Percentiles rank a stretch among this genome's conserved stretches.
Evolutionary conservation across 1,140 invertebrate species (phyloP).

Genomic region (Procambarus virginalis): DNA sequence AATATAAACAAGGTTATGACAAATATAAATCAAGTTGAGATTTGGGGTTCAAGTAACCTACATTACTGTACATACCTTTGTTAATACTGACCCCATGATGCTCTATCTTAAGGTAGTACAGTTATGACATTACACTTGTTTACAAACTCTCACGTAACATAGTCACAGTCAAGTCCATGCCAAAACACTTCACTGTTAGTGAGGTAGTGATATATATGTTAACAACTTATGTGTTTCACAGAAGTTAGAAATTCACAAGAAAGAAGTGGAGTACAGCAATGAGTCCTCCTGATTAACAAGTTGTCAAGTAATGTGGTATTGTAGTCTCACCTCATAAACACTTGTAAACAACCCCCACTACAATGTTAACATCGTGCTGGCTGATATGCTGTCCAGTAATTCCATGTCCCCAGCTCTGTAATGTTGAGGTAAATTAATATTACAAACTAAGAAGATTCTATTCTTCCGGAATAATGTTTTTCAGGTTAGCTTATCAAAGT

Average conservation of each 20-base stretch:
- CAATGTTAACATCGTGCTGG: not conserved
- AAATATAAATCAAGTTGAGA: constrained; percentile 21
- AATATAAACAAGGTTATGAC: not conserved
- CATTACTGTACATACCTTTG: constrained; percentile 44
- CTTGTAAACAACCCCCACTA: constrained; percentile 9
- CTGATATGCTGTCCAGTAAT: not conserved
- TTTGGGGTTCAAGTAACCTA: constrained; percentile 36
- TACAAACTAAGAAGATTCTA: not conserved
- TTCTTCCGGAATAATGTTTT: not conserved
- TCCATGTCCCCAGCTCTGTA: not conserved
- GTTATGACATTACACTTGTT: constrained; percentile 17
- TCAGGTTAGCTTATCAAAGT: not conserved
- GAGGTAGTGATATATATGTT: not conserved
- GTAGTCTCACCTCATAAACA: not conserved
- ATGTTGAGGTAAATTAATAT: not conserved
- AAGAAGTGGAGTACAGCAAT: not conserved
- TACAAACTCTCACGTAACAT: not conserved
- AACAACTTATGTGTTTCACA: not conserved
- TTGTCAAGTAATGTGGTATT: not conserved
- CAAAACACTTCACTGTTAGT: not conserved
- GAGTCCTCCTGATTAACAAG: not conserved
- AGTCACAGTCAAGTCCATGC: not conserved
- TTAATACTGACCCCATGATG: constrained; percentile 28
- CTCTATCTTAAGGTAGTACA: not conserved
- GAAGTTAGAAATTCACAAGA: not conserved